These are phyloP conservation scores for Ophiodon elongatus DNA, from an alignment of 2,113 vertebrate genomes.

Conservation along the genomic window DNA sequence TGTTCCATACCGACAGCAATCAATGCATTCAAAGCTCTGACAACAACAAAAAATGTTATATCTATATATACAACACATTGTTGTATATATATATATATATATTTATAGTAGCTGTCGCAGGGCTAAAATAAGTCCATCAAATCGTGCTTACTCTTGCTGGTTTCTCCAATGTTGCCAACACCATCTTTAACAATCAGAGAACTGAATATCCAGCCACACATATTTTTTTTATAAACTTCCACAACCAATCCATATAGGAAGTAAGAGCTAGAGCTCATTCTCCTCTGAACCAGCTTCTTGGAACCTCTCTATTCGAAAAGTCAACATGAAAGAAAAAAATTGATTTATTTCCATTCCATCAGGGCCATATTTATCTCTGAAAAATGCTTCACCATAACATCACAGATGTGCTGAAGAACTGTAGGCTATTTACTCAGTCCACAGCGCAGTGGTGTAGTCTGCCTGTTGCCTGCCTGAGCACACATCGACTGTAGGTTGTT, in stretches of 20 bases:
- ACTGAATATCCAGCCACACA: not conserved
- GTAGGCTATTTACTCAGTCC: conserved; percentile 22
- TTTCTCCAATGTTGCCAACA: not conserved
- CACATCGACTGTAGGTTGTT: conserved; percentile 25
- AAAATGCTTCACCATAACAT: conserved; percentile 21
- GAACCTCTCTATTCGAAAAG: conserved; percentile 34
- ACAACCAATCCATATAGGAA: conserved; percentile 11
- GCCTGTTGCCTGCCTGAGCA: not conserved
- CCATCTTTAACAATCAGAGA: not conserved
- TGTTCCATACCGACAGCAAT: not conserved
- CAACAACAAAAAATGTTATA: too few relatives aligned
- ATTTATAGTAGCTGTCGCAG: too few relatives aligned
- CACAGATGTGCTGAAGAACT: conserved; percentile 22
- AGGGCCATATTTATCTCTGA: conserved; percentile 33
- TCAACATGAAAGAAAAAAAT: conserved; percentile 51
- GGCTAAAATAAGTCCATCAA: too few relatives aligned
- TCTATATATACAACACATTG: too few relatives aligned
- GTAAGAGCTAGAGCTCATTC: not conserved
- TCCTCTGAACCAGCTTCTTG: conserved; percentile 15
- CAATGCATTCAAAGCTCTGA: not conserved
- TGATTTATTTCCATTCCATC: conserved; percentile 36
- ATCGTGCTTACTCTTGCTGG: not conserved
- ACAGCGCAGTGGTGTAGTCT: not conserved
- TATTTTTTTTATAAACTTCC: not conserved
- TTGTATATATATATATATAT: too few relatives aligned